These are phyloP conservation scores for Papilio polytes DNA, from an alignment of 1,140 invertebrate species.

Conservation along the genomic window DNA sequence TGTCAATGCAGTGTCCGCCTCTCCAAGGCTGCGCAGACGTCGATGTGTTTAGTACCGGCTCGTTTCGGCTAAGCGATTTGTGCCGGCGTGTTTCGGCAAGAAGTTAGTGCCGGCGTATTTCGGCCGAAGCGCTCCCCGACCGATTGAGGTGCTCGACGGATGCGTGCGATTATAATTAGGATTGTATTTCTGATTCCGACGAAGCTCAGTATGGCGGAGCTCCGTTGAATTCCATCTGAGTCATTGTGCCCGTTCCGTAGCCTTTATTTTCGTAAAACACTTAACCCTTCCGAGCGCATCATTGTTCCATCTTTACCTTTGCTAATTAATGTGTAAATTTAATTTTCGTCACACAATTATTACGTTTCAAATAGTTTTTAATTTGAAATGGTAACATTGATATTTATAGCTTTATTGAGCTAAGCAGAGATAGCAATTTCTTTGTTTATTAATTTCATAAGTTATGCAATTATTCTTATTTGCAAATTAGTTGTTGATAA, in stretches of 20 bases:
- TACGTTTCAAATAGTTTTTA: conserved; percentile 16
- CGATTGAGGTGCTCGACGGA: conserved; percentile 80
- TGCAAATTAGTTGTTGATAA: not conserved
- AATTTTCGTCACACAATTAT: conserved; percentile 48
- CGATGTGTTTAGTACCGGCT: conserved; percentile 41
- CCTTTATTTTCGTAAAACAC: conserved; percentile 83
- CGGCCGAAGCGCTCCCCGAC: conserved; percentile 68
- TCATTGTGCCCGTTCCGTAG: conserved; percentile 82
- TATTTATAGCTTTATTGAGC: not conserved
- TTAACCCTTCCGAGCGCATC: conserved; percentile 76
- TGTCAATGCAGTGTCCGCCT: conserved; percentile 21
- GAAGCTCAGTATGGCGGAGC: conserved; percentile 78
- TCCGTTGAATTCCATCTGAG: conserved; percentile 82
- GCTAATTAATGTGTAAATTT: conserved; percentile 50
- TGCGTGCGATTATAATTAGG: conserved; percentile 84
- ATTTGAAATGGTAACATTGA: not conserved
- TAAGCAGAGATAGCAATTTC: not conserved
- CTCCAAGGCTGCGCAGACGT: conserved; percentile 21
- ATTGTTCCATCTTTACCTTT: conserved; percentile 70
- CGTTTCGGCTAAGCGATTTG: conserved; percentile 50
- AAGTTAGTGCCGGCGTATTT: conserved; percentile 50
- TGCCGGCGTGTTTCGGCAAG: conserved; percentile 55
- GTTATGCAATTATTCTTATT: not conserved
- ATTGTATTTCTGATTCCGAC: conserved; percentile 84
- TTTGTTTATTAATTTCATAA: not conserved